Conservation (phyloP, 2,113 vertebrate species). For the Chloebia gouldiae region DNA sequence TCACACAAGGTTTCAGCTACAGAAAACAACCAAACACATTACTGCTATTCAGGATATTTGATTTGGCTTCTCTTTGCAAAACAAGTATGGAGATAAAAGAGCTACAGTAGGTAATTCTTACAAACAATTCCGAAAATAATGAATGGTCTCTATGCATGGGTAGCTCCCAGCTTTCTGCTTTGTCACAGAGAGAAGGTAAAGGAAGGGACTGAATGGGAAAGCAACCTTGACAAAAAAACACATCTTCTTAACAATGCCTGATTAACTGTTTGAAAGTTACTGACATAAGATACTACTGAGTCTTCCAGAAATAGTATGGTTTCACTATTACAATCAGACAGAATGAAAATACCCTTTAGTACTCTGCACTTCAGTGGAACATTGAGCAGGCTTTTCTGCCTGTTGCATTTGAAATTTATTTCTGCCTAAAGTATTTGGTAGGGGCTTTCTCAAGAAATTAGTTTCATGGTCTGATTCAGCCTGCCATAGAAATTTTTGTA, state of each 20-base stretch:
- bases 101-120: neutral
- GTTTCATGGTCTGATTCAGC: neutral
- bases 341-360: neutral
- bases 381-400: neutral
- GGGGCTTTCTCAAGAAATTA: neutral
- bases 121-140: neutral
- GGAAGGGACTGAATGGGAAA: neutral
- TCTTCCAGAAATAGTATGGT: neutral
- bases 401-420: neutral
- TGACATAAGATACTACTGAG: neutral
- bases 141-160: neutral
- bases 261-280: neutral
- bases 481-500: neutral
- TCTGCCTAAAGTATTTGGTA: neutral
- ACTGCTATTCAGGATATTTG: neutral
- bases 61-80: neutral
- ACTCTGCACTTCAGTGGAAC: neutral
- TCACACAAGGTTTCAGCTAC: neutral
- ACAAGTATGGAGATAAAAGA: neutral
- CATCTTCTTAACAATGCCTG: neutral
- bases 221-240: neutral
- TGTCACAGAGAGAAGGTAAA: neutral
- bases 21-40: neutral
- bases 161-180: neutral
- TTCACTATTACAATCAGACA: neutral